Conservation (phyloP, 2,113 vertebrate species). For the Dendrocopos noguchii region DNA sequence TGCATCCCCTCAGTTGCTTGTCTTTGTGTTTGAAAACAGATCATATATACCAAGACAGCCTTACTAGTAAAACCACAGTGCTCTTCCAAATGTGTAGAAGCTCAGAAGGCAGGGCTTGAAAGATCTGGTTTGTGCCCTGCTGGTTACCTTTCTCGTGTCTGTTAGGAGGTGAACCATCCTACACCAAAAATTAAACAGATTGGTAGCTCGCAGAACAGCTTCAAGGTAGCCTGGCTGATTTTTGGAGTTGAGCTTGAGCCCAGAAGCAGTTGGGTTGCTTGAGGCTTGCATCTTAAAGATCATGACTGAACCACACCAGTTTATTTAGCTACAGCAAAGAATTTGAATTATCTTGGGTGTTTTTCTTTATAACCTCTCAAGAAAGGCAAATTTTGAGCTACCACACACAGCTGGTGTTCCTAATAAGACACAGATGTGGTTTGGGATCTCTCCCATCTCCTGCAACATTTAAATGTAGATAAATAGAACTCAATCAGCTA, state of each 20-base stretch:
- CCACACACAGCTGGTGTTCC: constrained; percentile 71
- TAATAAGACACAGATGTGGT: constrained; percentile 76
- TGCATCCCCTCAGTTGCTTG: not conserved
- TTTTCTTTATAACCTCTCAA: constrained; percentile 20
- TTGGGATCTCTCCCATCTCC: constrained; percentile 71
- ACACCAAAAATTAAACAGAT: not conserved
- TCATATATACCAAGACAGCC: accelerated
- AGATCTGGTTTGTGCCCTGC: not conserved
- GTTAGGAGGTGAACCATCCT: not conserved
- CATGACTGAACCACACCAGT: constrained; percentile 9
- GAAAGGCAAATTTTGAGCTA: constrained; percentile 47
- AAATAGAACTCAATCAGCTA: constrained; percentile 78
- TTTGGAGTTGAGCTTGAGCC: not conserved
- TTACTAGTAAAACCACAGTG: not conserved
- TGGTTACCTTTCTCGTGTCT: not conserved
- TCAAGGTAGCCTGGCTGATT: not conserved
- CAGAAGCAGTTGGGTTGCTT: not conserved
- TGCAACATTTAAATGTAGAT: constrained; percentile 75
- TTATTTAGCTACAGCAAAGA: constrained; percentile 32
- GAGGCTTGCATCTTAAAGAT: constrained; percentile 8
- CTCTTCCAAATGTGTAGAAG: not conserved
- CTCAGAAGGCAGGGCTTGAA: not conserved
- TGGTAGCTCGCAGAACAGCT: not conserved
- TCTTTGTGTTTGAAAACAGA: not conserved
- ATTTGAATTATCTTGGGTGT: constrained; percentile 13